Evolutionary conservation across 2,888 invertebrate genomes (phyloP).

Genomic region (Magallana nippona): DNA sequence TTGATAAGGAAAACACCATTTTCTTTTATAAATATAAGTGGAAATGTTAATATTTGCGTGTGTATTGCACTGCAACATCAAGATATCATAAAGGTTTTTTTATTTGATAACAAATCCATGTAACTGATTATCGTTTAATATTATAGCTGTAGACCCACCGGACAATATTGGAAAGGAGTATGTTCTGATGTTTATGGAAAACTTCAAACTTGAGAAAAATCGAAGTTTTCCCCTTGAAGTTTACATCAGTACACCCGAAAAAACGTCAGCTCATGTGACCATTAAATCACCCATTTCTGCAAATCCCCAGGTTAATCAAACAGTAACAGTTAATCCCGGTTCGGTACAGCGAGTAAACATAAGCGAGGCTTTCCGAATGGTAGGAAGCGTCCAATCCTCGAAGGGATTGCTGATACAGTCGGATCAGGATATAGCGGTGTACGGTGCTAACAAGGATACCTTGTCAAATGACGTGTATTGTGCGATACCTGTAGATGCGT

Average conservation of each 20-base stretch:
- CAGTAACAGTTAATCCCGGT: constrained; percentile 56
- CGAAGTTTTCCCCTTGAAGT: constrained; percentile 57
- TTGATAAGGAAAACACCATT: too few species aligned
- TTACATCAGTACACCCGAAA: constrained; percentile 60
- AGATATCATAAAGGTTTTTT: neutral
- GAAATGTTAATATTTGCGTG: too few species aligned
- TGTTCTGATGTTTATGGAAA: constrained; percentile 64
- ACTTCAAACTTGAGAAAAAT: constrained; percentile 51
- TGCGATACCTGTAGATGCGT: constrained; percentile 59
- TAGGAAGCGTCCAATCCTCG: constrained; percentile 53
- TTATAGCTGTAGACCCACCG: constrained; percentile 50
- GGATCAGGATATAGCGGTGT: constrained; percentile 57
- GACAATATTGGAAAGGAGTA: constrained; percentile 63
- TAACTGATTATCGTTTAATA: neutral
- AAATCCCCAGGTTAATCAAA: constrained; percentile 54
- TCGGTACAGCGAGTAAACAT: constrained; percentile 56
- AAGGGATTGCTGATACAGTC: constrained; percentile 59
- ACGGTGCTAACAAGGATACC: constrained; percentile 63
- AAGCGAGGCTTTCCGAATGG: constrained; percentile 53
- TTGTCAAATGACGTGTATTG: constrained; percentile 62
- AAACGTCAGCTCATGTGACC: constrained; percentile 53
- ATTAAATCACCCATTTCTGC: constrained; percentile 60
- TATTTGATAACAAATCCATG: neutral
- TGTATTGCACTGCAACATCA: too few species aligned
- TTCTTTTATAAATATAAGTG: too few species aligned